Evolutionary conservation across 2,113 vertebrate species (phyloP).

Genomic region (Notothenia coriiceps): DNA sequence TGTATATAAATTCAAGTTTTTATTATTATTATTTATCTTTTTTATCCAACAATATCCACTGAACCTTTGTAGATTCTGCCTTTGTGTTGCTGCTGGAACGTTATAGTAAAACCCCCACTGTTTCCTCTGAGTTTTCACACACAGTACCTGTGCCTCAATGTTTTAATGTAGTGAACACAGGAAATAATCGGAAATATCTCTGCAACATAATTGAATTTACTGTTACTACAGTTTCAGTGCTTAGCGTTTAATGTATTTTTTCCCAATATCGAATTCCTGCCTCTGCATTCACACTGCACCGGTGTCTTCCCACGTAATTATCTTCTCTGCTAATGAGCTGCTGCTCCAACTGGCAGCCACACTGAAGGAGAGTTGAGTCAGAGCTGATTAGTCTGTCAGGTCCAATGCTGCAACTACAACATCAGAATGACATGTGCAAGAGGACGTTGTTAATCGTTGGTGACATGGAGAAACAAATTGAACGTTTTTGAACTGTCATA

Average conservation of each 20-base stretch:
- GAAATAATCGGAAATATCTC: background rate
- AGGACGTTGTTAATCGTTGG: background rate
- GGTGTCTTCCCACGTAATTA: background rate
- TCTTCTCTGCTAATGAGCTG: slow-evolving; percentile 28
- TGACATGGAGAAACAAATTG: slow-evolving; percentile 2
- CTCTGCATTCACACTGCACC: background rate
- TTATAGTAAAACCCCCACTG: slow-evolving; percentile 1
- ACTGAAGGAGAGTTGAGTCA: background rate
- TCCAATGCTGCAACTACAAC: background rate
- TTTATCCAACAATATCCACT: background rate
- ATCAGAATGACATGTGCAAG: background rate
- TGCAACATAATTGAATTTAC: background rate
- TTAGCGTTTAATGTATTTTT: too few species aligned
- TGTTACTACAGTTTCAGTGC: too few species aligned
- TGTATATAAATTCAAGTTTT: too few species aligned
- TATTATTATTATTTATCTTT: background rate
- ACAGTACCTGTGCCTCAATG: background rate
- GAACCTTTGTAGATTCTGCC: background rate
- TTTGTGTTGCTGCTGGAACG: background rate
- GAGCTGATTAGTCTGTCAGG: background rate
- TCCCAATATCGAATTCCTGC: background rate
- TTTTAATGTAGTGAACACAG: background rate
- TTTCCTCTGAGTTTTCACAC: background rate
- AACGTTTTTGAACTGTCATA: background rate
- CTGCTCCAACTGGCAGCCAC: background rate